Conservation (phyloP, 1,140 invertebrate species). For the Pseudomyrmex cubaensis region DNA sequence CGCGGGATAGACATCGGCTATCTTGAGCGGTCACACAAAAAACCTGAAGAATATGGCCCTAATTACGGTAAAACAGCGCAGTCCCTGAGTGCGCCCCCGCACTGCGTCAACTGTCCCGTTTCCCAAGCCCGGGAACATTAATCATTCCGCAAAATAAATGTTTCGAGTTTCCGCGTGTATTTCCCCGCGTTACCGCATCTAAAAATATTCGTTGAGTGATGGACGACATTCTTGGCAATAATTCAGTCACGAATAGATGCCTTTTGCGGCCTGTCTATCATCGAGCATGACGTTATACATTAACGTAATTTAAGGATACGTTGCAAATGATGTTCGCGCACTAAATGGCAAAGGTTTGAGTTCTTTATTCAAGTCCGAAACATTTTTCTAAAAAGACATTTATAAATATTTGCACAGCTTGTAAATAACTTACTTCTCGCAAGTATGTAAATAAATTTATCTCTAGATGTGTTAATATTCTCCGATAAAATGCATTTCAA, state of each 20-base stretch:
- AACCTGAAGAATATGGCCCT: constrained; percentile 80
- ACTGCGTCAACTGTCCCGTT: constrained; percentile 78
- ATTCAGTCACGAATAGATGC: constrained; percentile 62
- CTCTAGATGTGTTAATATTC: too few relatives aligned
- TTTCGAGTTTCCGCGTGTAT: constrained; percentile 75
- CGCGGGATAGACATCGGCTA: constrained; percentile 62
- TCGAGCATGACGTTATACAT: constrained; percentile 23
- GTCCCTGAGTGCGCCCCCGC: constrained; percentile 76
- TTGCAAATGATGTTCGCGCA: constrained; percentile 1
- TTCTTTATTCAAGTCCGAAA: constrained; percentile 1
- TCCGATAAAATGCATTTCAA: too few relatives aligned
- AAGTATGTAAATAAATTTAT: too few relatives aligned
- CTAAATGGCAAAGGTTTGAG: constrained; percentile 1
- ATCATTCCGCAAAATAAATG: constrained; percentile 82
- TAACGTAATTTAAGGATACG: constrained; percentile 9
- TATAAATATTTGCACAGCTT: constrained; percentile 13
- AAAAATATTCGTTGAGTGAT: constrained; percentile 61
- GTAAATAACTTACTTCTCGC: background rate
- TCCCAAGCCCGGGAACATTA: constrained; percentile 75
- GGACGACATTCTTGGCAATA: constrained; percentile 56
- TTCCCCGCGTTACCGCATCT: constrained; percentile 13
- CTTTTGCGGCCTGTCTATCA: constrained; percentile 37
- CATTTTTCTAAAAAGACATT: background rate
- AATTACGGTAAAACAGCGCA: constrained; percentile 82
- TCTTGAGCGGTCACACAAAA: constrained; percentile 69